Base-by-base conservation (phyloP, 2,797 vertebrate species). In the Crocodylus rhombifer region DNA sequence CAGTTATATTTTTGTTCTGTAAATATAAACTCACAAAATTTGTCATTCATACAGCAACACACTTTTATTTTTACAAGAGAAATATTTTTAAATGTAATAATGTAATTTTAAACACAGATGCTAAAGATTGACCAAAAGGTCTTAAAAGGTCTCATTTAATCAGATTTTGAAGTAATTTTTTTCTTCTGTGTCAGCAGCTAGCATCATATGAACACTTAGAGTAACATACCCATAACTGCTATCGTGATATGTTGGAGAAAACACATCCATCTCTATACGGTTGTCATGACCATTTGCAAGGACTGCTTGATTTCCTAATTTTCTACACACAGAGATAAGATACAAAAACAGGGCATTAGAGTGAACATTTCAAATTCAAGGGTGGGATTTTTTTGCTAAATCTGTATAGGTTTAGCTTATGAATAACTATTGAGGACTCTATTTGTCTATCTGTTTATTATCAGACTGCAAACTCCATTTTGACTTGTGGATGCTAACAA, bases 251-350 rank as follows among this genome's bases (percentile, higher is more conserved):
- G 97, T 97, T 96, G 98, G 98, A 96, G 98, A 97, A 97, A 98
- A 98, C 94, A 98, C 98, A 98, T 98, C 98, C 98, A 98, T 98
- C 98, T 98, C 97, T 98, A 98, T 98, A 95, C 98, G 98, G 97
- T 86, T 98, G 97, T 98, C 98, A 98, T 98, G 98, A 97, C 97
- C 98, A 97, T 98, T 98, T 98, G 98, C 97, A 95, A 98, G 97
- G 97, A 98, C 97, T 97, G 98, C 98, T 97, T 98, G 98, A 97
- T 98, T 98, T 98, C 96, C 98, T 98, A 98, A 98, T 98, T 98
- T 97, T 98, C 98, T 98, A 98, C 84, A 98, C 95, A 96, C 95
- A 97, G 97, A 97, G 95, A 93, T 86, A 91, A 96, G 94, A 97
- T 97, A 97, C 95, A 97, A 97, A 98, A 97, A 97, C 90, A 97